Percentiles rank a stretch among this genome's conserved stretches.
phyloP scores from a whole-genome alignment of 2,888 invertebrate species.

The Odontocerum albicorne region DNA sequence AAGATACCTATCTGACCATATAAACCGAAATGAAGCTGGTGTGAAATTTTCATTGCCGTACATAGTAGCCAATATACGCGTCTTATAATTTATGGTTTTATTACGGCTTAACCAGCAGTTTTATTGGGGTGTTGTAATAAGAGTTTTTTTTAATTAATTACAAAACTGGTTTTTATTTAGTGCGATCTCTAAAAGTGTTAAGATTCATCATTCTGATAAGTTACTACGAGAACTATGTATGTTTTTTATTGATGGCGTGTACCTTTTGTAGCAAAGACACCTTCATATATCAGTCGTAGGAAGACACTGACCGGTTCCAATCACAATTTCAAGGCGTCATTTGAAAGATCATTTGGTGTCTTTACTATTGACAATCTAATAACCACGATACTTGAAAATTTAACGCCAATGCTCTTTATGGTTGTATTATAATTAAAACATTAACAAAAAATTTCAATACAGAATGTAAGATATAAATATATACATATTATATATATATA shows the following conservation, averaged over 20 bases:
- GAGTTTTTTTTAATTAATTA: slow-evolving; percentile 23
- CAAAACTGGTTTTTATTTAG: slow-evolving; percentile 17
- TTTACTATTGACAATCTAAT: no score
- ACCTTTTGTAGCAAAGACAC: not conserved
- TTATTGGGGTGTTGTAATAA: slow-evolving; percentile 26
- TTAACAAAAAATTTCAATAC: no score
- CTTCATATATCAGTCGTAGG: no score
- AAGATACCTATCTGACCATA: no score
- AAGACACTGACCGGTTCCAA: no score
- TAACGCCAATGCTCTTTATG: no score
- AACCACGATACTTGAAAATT: no score
- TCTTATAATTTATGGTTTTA: slow-evolving; percentile 30
- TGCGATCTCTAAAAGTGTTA: slow-evolving; percentile 11
- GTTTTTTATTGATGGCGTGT: slow-evolving; percentile 1
- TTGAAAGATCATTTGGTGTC: no score
- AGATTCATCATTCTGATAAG: slow-evolving; percentile 11
- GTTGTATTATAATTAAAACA: no score
- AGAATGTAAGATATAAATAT: no score
- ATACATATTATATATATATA: no score
- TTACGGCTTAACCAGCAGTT: slow-evolving; percentile 17
- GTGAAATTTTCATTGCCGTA: slow-evolving; percentile 25
- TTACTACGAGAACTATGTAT: not conserved
- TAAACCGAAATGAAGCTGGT: slow-evolving; percentile 6
- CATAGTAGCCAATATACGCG: slow-evolving; percentile 19
- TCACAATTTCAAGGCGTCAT: no score